A percentile compares a stretch with the other conserved stretches of the same genome.
Conservation (phyloP, 92 coral and sea anemone genomes). For the Porites lobata region DNA sequence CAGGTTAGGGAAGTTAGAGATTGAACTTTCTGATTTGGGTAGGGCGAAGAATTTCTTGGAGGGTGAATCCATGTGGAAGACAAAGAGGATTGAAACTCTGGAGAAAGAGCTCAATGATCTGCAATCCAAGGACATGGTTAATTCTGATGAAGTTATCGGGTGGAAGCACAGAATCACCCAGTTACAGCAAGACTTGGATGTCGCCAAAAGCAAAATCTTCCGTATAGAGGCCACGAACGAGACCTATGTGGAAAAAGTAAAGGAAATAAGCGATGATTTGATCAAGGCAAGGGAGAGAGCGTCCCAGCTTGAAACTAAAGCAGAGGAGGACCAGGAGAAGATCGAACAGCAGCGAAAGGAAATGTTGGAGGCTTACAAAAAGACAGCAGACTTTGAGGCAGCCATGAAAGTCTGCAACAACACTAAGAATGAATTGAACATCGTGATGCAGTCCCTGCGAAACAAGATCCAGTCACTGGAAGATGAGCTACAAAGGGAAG, state of each 20-base stretch:
- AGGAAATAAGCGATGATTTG: conserved; percentile 88
- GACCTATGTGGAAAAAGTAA: conserved; percentile 88
- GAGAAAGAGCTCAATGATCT: conserved; percentile 81
- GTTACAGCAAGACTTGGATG: conserved; percentile 80
- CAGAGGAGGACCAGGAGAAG: conserved; percentile 85
- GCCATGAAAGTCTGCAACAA: conserved; percentile 86
- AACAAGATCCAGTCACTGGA: conserved; percentile 88
- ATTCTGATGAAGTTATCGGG: conserved; percentile 82
- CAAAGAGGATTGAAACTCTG: conserved; percentile 85
- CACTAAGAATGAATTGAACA: conserved; percentile 90
- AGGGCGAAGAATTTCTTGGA: conserved; percentile 85
- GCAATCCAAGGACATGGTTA: conserved; percentile 87
- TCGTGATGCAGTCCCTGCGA: conserved; percentile 86
- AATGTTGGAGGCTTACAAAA: conserved; percentile 92
- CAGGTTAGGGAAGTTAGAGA: conserved; percentile 72
- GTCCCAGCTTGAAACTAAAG: conserved; percentile 88
- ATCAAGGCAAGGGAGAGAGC: conserved; percentile 93
- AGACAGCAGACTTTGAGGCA: conserved; percentile 94
- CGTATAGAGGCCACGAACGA: conserved; percentile 90
- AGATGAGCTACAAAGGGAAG: conserved; percentile 94
- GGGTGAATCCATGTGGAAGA: conserved; percentile 88
- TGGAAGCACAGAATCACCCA: conserved; percentile 87
- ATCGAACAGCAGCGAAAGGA: conserved; percentile 91
- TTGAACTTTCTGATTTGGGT: conserved; percentile 72
- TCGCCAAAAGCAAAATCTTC: conserved; percentile 82